Evolutionary conservation across 2,797 vertebrate species (phyloP).

Genomic region (Gadopsis bispinosus): DNA sequence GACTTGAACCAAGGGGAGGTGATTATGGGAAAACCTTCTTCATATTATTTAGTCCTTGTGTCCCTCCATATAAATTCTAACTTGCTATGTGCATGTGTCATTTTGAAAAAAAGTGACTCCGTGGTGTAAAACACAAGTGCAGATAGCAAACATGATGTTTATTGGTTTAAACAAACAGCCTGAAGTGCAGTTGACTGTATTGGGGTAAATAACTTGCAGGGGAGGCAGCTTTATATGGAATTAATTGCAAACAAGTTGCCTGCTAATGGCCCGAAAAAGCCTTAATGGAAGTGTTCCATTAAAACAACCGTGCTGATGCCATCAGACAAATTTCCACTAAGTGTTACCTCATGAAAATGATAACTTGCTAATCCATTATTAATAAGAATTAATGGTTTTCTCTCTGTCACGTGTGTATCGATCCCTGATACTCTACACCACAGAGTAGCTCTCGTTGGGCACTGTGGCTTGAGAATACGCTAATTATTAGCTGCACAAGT

Average conservation of each 20-base stretch:
- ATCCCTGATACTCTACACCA: conserved; percentile 80
- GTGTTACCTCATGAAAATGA: conserved; percentile 83
- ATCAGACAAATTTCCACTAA: conserved; percentile 83
- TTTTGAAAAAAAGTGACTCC: conserved; percentile 22
- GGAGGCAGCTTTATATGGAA: conserved; percentile 79
- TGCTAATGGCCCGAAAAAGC: conserved; percentile 83
- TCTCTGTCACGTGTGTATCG: conserved; percentile 78
- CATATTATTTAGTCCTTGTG: conserved; percentile 6
- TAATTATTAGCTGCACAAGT: conserved; percentile 79
- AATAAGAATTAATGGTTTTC: conserved; percentile 86
- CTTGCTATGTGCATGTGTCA: conserved; percentile 11
- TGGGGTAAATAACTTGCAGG: conserved; percentile 81
- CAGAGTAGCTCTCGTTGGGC: conserved; percentile 75
- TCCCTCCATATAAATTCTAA: conserved; percentile 13
- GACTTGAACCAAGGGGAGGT: background rate
- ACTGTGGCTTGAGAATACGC: conserved; percentile 76
- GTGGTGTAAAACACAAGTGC: conserved; percentile 55
- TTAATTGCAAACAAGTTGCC: conserved; percentile 85
- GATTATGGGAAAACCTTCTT: conserved; percentile 10
- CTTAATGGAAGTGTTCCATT: conserved; percentile 84
- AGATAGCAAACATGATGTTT: conserved; percentile 73
- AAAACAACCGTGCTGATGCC: conserved; percentile 82
- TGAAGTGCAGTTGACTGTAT: conserved; percentile 80
- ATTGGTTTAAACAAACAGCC: conserved; percentile 80
- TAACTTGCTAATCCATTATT: conserved; percentile 87